These are phyloP conservation scores for Drosophila neoperkinsi DNA, from an alignment of 2,888 invertebrate genomes.

Conservation along the genomic window DNA sequence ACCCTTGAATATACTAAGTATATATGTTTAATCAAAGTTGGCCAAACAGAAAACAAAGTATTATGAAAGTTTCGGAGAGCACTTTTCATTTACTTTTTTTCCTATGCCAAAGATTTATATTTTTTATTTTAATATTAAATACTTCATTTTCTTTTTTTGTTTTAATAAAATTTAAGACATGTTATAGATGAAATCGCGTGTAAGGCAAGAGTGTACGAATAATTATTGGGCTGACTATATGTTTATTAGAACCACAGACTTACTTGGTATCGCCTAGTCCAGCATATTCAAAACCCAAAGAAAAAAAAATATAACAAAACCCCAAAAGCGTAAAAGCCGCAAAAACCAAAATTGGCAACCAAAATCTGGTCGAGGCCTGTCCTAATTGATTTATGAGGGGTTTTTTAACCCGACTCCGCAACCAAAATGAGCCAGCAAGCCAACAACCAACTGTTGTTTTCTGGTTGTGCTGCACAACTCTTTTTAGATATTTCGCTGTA, in stretches of 20 bases:
- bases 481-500: constrained; percentile 40
- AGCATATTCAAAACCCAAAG: neutral
- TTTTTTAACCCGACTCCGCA: constrained; percentile 39
- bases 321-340: constrained; percentile 65
- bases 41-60: neutral
- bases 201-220: neutral
- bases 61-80: neutral
- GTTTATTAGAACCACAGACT: neutral
- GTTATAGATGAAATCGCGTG: neutral
- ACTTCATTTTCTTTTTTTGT: accelerated
- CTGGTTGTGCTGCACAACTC: constrained; percentile 29
- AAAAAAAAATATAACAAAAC: constrained; percentile 21
- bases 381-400: constrained; percentile 83
- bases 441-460: constrained; percentile 32
- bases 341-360: constrained; percentile 76
- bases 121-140: no score
- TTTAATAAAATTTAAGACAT: neutral
- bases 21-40: neutral
- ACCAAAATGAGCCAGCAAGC: constrained; percentile 7
- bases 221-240: neutral
- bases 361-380: constrained; percentile 68
- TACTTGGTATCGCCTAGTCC: constrained; percentile 14
- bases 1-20: neutral
- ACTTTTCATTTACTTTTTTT: neutral
- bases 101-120: no score